These are phyloP conservation scores for Crocodylus rhombifer DNA, from an alignment of 2,797 vertebrate genomes.

Conservation along the genomic window DNA sequence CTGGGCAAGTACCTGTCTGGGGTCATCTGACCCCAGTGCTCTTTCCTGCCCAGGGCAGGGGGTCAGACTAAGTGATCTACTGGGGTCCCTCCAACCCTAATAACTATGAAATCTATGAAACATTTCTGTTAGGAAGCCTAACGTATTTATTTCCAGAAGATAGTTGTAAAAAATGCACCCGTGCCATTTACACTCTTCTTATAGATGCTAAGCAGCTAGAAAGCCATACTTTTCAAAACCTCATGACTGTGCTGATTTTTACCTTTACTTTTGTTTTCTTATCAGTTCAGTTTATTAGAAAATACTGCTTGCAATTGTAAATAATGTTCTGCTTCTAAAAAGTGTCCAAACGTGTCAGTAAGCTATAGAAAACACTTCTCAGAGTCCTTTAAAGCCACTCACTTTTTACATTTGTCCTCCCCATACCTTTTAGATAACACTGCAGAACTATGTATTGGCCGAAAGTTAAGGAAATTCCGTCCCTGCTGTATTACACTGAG, in stretches of 20 bases:
- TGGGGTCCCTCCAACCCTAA: too few species aligned
- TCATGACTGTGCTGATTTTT: slow-evolving; percentile 4
- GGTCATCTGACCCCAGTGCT: too few species aligned
- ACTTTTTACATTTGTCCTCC: neutral
- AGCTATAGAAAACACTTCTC: neutral
- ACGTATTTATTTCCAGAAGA: slow-evolving; percentile 23
- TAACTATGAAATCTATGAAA: neutral
- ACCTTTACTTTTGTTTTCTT: neutral
- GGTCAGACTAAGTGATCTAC: too few species aligned
- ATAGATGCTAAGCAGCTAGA: neutral
- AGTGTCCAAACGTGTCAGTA: neutral
- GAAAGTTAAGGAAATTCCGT: neutral
- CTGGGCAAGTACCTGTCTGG: too few species aligned
- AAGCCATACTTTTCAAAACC: neutral
- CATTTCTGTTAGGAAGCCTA: neutral
- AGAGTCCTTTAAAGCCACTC: neutral
- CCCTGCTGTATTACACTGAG: neutral
- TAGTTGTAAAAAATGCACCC: slow-evolving; percentile 9
- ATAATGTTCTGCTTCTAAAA: neutral
- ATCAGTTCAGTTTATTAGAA: neutral
- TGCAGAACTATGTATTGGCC: neutral
- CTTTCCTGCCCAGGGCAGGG: too few species aligned
- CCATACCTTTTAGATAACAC: neutral
- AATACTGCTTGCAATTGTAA: neutral
- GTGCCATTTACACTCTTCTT: neutral